Conservation (phyloP, 1,140 invertebrate species). For the Helicoverpa zea region DNA sequence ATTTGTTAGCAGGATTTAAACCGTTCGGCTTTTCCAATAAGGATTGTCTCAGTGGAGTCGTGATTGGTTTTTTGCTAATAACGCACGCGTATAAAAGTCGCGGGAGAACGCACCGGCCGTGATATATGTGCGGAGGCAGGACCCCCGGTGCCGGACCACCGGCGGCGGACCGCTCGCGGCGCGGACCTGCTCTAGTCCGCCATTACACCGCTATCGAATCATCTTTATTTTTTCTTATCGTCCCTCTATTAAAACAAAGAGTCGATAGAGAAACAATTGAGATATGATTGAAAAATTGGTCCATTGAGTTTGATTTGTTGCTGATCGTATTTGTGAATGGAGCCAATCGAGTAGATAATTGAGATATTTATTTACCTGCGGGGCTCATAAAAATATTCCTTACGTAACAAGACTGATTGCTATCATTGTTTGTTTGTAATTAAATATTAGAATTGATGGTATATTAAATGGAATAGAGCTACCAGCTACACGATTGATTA, state of each 20-base stretch:
- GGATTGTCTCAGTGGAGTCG: constrained; percentile 32
- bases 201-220: constrained; percentile 39
- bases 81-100: constrained; percentile 48
- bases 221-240: constrained; percentile 40
- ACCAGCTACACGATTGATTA: constrained; percentile 7
- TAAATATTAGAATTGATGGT: background rate
- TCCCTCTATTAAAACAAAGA: constrained; percentile 32
- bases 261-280: constrained; percentile 30
- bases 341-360: constrained; percentile 35
- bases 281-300: constrained; percentile 46
- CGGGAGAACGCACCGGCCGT: constrained; percentile 34
- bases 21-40: constrained; percentile 41
- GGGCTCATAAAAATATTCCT: constrained; percentile 11
- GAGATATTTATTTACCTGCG: constrained; percentile 49
- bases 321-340: constrained; percentile 38
- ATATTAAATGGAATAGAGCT: background rate
- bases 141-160: constrained; percentile 51
- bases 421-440: background rate
- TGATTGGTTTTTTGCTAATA: constrained; percentile 48
- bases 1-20: constrained; percentile 40
- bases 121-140: constrained; percentile 38
- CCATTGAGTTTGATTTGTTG: constrained; percentile 44
- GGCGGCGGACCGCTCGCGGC: constrained; percentile 50
- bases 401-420: background rate
- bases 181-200: constrained; percentile 36